A percentile compares a stretch with the other conserved stretches of the same genome.
These are phyloP conservation scores for Perca fluviatilis DNA, from an alignment of 2,113 vertebrate species.

Conservation along the genomic window DNA sequence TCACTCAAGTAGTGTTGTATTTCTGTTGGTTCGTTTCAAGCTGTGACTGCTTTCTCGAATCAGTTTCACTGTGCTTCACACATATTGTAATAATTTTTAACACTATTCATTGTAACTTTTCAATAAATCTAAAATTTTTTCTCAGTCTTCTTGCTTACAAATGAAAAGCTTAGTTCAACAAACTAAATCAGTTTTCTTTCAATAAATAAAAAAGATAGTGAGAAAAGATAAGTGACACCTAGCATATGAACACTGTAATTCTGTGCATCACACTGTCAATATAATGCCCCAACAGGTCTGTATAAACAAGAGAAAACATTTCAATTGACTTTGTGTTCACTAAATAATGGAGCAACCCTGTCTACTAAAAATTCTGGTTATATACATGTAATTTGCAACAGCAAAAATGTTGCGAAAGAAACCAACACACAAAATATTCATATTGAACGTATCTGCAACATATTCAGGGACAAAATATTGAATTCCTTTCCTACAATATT, in stretches of 20 bases:
- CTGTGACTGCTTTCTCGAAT: neutral
- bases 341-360: neutral
- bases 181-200: neutral
- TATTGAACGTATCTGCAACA: neutral
- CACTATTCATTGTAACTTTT: neutral
- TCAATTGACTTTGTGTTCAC: neutral
- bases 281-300: neutral
- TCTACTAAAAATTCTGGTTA: neutral
- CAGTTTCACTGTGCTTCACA: neutral
- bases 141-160: neutral
- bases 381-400: neutral
- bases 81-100: neutral
- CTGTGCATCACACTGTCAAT: neutral
- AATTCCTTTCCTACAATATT: neutral
- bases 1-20: neutral
- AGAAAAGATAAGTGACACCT: neutral
- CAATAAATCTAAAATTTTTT: neutral
- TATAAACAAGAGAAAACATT: neutral
- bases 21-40: neutral
- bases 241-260: neutral
- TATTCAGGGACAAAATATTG: neutral
- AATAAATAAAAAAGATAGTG: too few relatives aligned
- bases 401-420: neutral
- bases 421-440: neutral
- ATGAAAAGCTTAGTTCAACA: neutral